Percentiles rank a stretch among this genome's conserved stretches.
phyloP scores from a whole-genome alignment of 2,797 vertebrate species.

The Coreius guichenoti region DNA sequence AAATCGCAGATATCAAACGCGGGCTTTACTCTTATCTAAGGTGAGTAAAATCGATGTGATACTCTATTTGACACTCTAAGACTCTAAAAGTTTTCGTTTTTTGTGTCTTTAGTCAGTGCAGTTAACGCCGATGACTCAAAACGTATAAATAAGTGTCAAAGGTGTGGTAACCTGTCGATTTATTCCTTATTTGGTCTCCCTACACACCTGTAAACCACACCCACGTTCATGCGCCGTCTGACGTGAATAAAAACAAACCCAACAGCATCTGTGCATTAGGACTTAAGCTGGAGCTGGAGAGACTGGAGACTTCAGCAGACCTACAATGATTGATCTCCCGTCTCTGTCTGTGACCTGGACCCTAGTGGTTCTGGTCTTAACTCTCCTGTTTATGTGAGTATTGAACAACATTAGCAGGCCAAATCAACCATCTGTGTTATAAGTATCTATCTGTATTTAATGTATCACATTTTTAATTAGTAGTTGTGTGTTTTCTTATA shows the following conservation, averaged over 20 bases:
- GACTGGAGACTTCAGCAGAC: not conserved
- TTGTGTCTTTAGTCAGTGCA: not conserved
- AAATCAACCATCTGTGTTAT: not conserved
- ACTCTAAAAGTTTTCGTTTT: not conserved
- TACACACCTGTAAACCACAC: not conserved
- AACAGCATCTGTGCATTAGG: not conserved
- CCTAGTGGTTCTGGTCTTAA: slow-evolving; percentile 65
- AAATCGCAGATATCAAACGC: too few species aligned
- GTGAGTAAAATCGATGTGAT: not conserved
- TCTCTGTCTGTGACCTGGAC: slow-evolving; percentile 71
- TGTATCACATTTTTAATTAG: too few species aligned
- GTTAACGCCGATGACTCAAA: not conserved
- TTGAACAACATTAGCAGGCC: not conserved
- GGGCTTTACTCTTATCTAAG: not conserved
- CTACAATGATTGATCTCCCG: slow-evolving; percentile 39
- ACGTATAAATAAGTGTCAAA: not conserved
- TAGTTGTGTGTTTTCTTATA: not conserved
- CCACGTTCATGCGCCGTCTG: not conserved
- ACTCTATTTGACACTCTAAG: not conserved
- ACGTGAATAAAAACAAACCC: not conserved
- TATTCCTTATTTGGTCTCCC: slow-evolving; percentile 14
- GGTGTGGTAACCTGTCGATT: not conserved
- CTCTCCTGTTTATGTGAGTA: slow-evolving; percentile 72
- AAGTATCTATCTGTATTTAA: not conserved
- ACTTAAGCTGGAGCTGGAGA: not conserved